Evolutionary conservation across 2,113 vertebrate genomes (phyloP).

Genomic region (Pitta sordida): DNA sequence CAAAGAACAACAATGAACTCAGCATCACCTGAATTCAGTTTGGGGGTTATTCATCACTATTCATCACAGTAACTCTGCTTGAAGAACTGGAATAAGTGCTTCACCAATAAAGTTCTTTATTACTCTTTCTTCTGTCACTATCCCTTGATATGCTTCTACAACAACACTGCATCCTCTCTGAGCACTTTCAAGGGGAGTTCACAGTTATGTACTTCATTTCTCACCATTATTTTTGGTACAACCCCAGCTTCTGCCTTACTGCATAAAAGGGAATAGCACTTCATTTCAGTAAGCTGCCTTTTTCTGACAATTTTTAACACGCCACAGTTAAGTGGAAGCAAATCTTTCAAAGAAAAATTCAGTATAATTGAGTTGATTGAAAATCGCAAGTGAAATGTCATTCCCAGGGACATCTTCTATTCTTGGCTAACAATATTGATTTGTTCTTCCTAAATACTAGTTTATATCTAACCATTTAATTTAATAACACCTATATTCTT

Average conservation of each 20-base stretch:
- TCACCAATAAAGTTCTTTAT: background rate
- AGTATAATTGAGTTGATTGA: background rate
- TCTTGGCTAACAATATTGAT: background rate
- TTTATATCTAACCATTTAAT: background rate
- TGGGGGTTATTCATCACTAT: background rate
- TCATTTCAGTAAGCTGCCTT: slow-evolving; percentile 15
- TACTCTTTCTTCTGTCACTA: background rate
- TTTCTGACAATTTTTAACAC: background rate
- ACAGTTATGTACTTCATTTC: background rate
- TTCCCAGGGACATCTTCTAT: background rate
- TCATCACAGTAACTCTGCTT: background rate
- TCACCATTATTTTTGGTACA: background rate
- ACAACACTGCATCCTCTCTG: background rate
- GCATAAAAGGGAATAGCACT: background rate
- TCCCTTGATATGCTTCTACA: background rate
- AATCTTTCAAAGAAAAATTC: background rate
- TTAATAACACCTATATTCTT: background rate
- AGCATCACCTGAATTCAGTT: background rate
- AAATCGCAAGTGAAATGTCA: background rate
- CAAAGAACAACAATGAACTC: background rate
- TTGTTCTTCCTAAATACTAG: background rate
- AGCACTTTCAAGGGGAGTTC: background rate
- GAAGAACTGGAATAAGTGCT: background rate
- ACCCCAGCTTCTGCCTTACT: background rate
- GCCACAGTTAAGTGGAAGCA: background rate